These are phyloP conservation scores for Larimichthys crocea DNA, from an alignment of 2,113 vertebrate genomes.

Conservation along the genomic window DNA sequence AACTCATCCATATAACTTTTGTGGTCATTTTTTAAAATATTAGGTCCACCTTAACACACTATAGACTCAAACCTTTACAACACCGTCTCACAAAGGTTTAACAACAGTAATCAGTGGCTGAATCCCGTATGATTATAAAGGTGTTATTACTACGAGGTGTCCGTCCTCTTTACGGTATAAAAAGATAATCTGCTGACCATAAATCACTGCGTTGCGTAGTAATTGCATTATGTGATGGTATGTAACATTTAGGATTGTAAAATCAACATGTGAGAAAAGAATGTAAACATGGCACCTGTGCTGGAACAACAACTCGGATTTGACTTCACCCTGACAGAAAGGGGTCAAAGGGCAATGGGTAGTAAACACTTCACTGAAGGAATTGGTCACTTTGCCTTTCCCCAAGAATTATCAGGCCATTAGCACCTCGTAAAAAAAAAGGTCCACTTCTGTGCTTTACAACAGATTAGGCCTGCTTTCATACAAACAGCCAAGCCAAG, in stretches of 20 bases:
- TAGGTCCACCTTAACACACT: background rate
- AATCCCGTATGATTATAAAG: background rate
- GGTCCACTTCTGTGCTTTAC: constrained; percentile 70
- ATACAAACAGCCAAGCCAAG: constrained; percentile 62
- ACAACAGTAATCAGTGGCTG: background rate
- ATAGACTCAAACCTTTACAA: background rate
- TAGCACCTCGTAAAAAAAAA: constrained; percentile 82
- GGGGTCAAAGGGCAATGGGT: constrained; percentile 71
- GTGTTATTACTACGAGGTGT: background rate
- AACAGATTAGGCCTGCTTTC: constrained; percentile 71
- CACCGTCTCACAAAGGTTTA: background rate
- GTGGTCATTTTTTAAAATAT: background rate
- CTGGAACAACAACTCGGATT: constrained; percentile 43
- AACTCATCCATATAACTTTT: constrained; percentile 6
- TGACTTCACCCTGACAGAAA: constrained; percentile 49
- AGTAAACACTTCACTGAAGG: constrained; percentile 76
- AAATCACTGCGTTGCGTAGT: background rate
- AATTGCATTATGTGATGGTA: background rate
- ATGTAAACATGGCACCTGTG: constrained; percentile 36
- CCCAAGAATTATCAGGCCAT: constrained; percentile 79
- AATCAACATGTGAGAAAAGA: constrained; percentile 17
- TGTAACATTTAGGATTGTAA: background rate
- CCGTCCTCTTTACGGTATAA: background rate
- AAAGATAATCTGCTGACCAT: background rate
- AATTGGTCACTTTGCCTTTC: constrained; percentile 79